These are phyloP conservation scores for Eumeta japonica DNA, from an alignment of 1,140 invertebrate genomes.

Conservation along the genomic window DNA sequence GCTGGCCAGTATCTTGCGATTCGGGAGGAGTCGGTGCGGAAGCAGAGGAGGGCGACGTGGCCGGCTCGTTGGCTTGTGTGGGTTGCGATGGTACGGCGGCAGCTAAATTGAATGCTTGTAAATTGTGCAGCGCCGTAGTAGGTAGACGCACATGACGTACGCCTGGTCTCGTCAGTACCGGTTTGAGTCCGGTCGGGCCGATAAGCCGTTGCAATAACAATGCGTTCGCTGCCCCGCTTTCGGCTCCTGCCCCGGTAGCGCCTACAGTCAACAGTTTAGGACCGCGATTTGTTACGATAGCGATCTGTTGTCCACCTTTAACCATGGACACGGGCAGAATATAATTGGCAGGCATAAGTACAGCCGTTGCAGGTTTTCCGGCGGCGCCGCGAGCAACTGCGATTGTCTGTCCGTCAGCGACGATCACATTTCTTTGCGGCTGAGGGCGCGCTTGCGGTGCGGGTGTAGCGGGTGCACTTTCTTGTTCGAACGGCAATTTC, in stretches of 20 bases:
- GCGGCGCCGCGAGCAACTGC: slow-evolving; percentile 45
- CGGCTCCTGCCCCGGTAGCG: slow-evolving; percentile 21
- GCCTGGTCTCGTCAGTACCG: slow-evolving; percentile 43
- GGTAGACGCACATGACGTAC: slow-evolving; percentile 50
- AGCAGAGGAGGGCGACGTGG: slow-evolving; percentile 6
- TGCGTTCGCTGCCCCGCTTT: slow-evolving; percentile 58
- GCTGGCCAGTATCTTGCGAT: too few relatives aligned
- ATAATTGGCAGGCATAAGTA: slow-evolving; percentile 68
- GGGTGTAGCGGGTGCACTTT: slow-evolving; percentile 15
- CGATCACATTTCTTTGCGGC: slow-evolving; percentile 58
- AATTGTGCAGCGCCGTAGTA: slow-evolving; percentile 47
- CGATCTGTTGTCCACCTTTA: slow-evolving; percentile 69
- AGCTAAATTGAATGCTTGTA: slow-evolving; percentile 48
- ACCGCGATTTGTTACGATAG: slow-evolving; percentile 66
- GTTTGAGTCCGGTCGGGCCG: slow-evolving; percentile 49
- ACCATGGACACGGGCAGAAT: slow-evolving; percentile 69
- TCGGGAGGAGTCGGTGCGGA: slow-evolving; percentile 29
- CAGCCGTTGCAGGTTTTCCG: slow-evolving; percentile 58
- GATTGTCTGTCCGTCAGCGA: slow-evolving; percentile 58
- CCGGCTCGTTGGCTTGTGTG: slow-evolving; percentile 9
- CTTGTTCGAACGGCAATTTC: slow-evolving; percentile 47
- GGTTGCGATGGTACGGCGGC: slow-evolving; percentile 24
- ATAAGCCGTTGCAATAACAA: slow-evolving; percentile 46
- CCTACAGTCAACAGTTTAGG: slow-evolving; percentile 64
- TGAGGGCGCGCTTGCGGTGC: slow-evolving; percentile 19